Percentiles rank a stretch among this genome's conserved stretches.
These are phyloP conservation scores for Archilochus colubris DNA, from an alignment of 2,113 vertebrate genomes.

Conservation along the genomic window DNA sequence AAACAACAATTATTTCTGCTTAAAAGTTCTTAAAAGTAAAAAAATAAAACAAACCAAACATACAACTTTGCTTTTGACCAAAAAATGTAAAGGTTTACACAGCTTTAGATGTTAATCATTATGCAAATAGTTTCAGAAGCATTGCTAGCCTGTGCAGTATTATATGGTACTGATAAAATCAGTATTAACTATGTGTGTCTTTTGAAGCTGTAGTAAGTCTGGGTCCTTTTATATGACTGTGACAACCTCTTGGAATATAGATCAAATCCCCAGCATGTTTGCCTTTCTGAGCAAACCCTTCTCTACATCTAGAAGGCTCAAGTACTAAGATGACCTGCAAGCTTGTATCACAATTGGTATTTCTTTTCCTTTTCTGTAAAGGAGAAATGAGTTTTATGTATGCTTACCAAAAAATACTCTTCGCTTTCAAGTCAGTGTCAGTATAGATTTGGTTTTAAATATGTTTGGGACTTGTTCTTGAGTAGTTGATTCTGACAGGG, in stretches of 20 bases:
- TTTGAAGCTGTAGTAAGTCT: conserved; percentile 69
- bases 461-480: conserved; percentile 9
- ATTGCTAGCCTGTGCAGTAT: conserved; percentile 31
- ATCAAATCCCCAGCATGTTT: conserved; percentile 73
- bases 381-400: conserved; percentile 7
- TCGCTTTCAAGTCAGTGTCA: conserved; percentile 18
- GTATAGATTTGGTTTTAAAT: not conserved
- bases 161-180: conserved; percentile 71
- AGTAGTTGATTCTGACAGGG: conserved; percentile 38
- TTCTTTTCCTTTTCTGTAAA: conserved; percentile 40
- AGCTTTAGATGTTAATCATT: conserved; percentile 59
- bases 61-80: conserved; percentile 24
- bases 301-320: conserved; percentile 52
- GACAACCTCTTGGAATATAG: conserved; percentile 70
- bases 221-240: conserved; percentile 67
- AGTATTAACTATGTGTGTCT: conserved; percentile 60
- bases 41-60: conserved; percentile 21
- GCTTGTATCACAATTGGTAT: conserved; percentile 1
- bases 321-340: not conserved
- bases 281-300: conserved; percentile 68
- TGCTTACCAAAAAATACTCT: not conserved
- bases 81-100: conserved; percentile 40
- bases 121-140: conserved; percentile 62
- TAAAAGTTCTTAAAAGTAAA: conserved; percentile 5
- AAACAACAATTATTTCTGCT: conserved; percentile 22